phyloP scores from a whole-genome alignment of 2,888 invertebrate genomes.

The Papilio elwesi region DNA sequence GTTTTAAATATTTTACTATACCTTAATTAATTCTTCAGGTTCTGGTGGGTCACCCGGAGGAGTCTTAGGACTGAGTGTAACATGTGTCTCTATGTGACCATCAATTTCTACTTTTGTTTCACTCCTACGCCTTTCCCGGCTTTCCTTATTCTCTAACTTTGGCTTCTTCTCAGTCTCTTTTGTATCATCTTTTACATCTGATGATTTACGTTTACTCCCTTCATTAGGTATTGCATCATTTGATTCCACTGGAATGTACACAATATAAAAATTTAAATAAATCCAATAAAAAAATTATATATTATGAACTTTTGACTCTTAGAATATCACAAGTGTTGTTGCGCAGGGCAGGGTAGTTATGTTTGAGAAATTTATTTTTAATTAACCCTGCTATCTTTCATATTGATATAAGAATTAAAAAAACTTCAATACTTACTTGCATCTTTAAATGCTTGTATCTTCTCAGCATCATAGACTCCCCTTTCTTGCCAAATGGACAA shows the following conservation, averaged over 20 bases:
- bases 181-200: conserved; percentile 55
- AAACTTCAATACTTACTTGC: conserved; percentile 67
- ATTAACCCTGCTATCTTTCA: too few species aligned
- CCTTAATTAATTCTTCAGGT: conserved; percentile 95
- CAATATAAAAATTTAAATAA: conserved; percentile 2
- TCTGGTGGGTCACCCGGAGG: conserved; percentile 95
- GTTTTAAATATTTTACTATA: conserved; percentile 49
- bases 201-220: conserved; percentile 65
- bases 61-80: conserved; percentile 90
- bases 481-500: conserved; percentile 96
- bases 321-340: too few species aligned
- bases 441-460: conserved; percentile 91
- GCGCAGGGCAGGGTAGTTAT: too few species aligned
- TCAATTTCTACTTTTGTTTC: conserved; percentile 85
- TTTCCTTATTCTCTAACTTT: conserved; percentile 56
- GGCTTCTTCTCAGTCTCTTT: conserved; percentile 72
- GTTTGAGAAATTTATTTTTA: too few species aligned
- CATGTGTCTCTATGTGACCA: conserved; percentile 90
- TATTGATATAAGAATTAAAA: too few species aligned
- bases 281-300: neutral
- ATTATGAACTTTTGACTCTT: too few species aligned
- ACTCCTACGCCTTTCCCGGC: conserved; percentile 69
- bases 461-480: conserved; percentile 92
- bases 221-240: conserved; percentile 68
- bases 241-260: conserved; percentile 65